Percentiles rank a stretch among this genome's conserved stretches.
Evolutionary conservation across 2,113 vertebrate species (phyloP).

Genomic region (Tichodroma muraria): DNA sequence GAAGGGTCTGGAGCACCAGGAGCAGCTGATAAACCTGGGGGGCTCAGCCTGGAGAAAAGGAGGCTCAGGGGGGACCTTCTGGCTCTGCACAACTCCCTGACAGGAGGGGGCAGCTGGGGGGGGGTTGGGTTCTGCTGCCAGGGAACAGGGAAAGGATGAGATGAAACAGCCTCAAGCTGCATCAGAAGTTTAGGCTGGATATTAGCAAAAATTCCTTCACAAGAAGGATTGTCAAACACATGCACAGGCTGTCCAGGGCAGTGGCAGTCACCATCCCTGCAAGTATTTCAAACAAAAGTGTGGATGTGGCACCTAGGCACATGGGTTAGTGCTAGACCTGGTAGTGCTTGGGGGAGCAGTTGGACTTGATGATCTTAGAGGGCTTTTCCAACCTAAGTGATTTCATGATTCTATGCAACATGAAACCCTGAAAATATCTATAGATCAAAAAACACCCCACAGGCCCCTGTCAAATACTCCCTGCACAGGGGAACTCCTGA

Average conservation of each 20-base stretch:
- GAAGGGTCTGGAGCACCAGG: not conserved
- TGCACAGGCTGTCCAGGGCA: not conserved
- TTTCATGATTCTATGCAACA: not conserved
- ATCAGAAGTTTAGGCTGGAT: not conserved
- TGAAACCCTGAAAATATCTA: not conserved
- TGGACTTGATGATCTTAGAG: not conserved
- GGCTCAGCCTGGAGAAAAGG: not conserved
- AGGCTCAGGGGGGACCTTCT: not conserved
- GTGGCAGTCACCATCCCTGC: not conserved
- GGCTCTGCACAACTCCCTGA: not conserved
- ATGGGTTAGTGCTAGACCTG: not conserved
- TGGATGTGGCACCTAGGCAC: not conserved
- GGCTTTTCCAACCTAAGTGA: not conserved
- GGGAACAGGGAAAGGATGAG: not conserved
- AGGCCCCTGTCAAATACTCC: fast-evolving
- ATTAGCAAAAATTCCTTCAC: not conserved
- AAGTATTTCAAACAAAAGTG: not conserved
- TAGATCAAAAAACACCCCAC: not conserved
- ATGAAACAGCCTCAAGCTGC: not conserved
- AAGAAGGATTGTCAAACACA: not conserved
- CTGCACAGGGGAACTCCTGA: not conserved
- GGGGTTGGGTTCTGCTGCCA: not conserved
- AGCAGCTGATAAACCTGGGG: fast-evolving
- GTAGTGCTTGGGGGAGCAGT: not conserved
- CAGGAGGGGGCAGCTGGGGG: not conserved